Base-by-base conservation (phyloP, 2,888 invertebrate species). In the Athalia rosae region DNA sequence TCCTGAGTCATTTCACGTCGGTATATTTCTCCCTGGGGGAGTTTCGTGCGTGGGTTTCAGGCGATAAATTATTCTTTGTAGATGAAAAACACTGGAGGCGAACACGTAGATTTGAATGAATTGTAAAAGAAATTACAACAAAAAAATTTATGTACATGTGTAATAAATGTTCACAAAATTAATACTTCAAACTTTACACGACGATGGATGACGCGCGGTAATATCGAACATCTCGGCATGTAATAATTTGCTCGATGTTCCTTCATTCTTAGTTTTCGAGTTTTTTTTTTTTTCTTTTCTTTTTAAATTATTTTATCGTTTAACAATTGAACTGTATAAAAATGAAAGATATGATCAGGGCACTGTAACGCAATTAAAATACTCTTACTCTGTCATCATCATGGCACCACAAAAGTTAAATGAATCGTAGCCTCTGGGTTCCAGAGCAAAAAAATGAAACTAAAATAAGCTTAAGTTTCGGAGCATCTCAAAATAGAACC, bases 311-410 rank as follows among this genome's bases (percentile, higher is more conserved):
- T n/a, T 71, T 7, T 43, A 45, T 28, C 56, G 45, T 71, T 9
- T 41, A 43, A 43, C 43, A 13, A 58, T 58, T 6, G 7, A 45
- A 58, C 7, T 71, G 13, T 11, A 71, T 56, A 13, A 8, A 7
- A 15, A 71, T 13, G 45, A 71, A 8, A 13, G 45, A 43, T 43
- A 58, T 13, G 61, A 28, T 11, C 48, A 13, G n/a, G 41, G 6
- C 5, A 73, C 59, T 59, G 5, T 47, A 58, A 74, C 59, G 11
- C 28, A 61, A 45, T 48, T 8, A 78, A 80, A 67, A 73, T 67
- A 56, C 59, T 58, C 82, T 82, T 84, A 83, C 84, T 84, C 84
- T 79, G 79, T 79, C 85, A 85, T 87, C 80, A 81, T 84, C 82
- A 80, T 81, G 81, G 28, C 28, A 28, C 28, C 28, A 28, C 64